A percentile compares a stretch with the other conserved stretches of the same genome.
These are phyloP conservation scores for Vanessa tameamea DNA, from an alignment of 1,140 invertebrate species.

Conservation along the genomic window DNA sequence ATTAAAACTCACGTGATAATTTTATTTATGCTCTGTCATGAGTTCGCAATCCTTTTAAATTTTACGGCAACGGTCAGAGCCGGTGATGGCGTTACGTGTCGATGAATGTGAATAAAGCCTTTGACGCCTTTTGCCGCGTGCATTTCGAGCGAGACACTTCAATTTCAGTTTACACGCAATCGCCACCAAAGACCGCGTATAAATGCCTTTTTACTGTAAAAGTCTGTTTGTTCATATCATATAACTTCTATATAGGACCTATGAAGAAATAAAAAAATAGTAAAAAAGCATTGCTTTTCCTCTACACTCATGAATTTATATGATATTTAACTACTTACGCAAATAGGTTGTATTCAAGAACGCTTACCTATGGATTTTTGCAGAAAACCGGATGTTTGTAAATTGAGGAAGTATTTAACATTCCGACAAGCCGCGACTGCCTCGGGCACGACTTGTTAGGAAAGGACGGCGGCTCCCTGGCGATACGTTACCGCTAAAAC, in stretches of 20 bases:
- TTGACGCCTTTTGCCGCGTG: constrained; percentile 73
- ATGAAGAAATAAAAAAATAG: background rate
- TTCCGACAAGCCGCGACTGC: constrained; percentile 36
- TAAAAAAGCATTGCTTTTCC: no score
- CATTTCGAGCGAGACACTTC: constrained; percentile 70
- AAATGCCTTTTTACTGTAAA: constrained; percentile 25
- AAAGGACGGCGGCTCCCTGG: constrained; percentile 36
- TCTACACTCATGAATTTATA: no score
- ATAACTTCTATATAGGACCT: background rate
- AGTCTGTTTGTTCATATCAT: constrained; percentile 24
- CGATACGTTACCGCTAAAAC: constrained; percentile 43
- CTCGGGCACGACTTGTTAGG: constrained; percentile 49
- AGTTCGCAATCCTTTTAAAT: constrained; percentile 53
- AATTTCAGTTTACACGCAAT: constrained; percentile 71
- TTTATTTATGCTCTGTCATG: constrained; percentile 43
- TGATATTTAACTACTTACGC: no score
- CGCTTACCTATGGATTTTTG: background rate
- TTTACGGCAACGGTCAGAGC: constrained; percentile 38
- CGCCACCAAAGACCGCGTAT: constrained; percentile 37
- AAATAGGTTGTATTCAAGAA: background rate
- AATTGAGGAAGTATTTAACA: constrained; percentile 46
- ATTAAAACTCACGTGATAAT: constrained; percentile 16
- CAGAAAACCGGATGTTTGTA: constrained; percentile 22
- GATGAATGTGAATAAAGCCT: constrained; percentile 75
- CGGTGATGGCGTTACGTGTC: constrained; percentile 62